A percentile compares a stretch with the other conserved stretches of the same genome.
Conservation (phyloP, 2,797 vertebrate species). For the Coranthus polyacanthus region DNA sequence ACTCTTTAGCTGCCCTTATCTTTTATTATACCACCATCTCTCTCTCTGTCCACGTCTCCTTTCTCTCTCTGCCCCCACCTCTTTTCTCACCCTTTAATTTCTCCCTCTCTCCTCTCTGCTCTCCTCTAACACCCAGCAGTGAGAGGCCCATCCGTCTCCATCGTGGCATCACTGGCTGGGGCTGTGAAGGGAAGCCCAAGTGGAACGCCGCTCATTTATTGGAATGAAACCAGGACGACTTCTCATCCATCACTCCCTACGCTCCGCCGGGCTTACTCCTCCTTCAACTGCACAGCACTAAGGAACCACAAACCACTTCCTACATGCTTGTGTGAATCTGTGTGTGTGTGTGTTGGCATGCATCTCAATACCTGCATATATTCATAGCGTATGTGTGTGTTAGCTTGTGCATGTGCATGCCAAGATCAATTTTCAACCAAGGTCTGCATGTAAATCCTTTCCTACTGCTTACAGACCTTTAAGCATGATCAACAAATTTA, state of each 20-base stretch:
- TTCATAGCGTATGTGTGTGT: background rate
- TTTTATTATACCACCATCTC: conserved; percentile 13
- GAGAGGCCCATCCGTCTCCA: conserved; percentile 80
- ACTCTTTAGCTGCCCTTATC: conserved; percentile 17
- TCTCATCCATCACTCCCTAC: conserved; percentile 82
- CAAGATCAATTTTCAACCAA: conserved; percentile 1
- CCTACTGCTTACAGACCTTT: background rate
- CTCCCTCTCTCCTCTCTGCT: conserved; percentile 41
- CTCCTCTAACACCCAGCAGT: conserved; percentile 56
- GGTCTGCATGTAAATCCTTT: conserved; percentile 3
- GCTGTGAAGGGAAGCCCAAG: conserved; percentile 80
- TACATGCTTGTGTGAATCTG: conserved; percentile 36
- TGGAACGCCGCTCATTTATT: conserved; percentile 85
- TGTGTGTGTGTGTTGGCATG: conserved; percentile 13
- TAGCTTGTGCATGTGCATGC: conserved; percentile 1
- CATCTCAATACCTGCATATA: conserved; percentile 23
- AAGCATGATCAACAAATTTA: conserved; percentile 17
- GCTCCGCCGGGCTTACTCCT: conserved; percentile 59
- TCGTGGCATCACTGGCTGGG: conserved; percentile 57
- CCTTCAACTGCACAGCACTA: conserved; percentile 61
- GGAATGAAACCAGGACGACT: conserved; percentile 78
- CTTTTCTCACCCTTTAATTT: conserved; percentile 56
- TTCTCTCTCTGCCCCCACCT: conserved; percentile 18
- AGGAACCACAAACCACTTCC: conserved; percentile 53
- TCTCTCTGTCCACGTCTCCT: conserved; percentile 16